Evolutionary conservation across 1,140 invertebrate genomes (phyloP), one percentile per base, ranked within the genome.

Genomic region (Euura lappo): DNA sequence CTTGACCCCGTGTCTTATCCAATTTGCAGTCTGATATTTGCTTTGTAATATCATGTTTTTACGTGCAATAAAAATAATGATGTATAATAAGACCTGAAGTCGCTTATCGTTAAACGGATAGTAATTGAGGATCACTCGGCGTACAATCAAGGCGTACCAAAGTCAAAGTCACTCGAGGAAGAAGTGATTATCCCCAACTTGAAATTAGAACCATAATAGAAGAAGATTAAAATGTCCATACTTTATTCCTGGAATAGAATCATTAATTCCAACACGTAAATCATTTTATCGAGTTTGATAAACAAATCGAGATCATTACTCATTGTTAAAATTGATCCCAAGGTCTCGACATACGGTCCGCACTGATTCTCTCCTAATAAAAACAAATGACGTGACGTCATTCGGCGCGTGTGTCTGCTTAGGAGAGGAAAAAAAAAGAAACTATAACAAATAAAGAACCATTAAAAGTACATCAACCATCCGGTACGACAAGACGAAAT

Each of bases 21-120:
- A 60, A 60, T 60, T 60, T 60, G 51, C 51, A 60, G 51, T 60
- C 51, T 60, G 51, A 60, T 60, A 60, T 60, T 60, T 60, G 51
- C 51, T 60, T 60, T 60, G 51, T 60, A 60, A 60, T 60, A 60
- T 60, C 51, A 60, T 60, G 3, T 60, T 6, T 60, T 60, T 60
- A 60, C 2, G 51, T n/a, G 51, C 51, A 8, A 60, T 60, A 60
- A 60, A 60, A 60, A 60, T 60, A 60, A 60, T 60, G 51, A 60
- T 8, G 51, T 60, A 60, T 60, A 60, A 60, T 60, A 60, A 60
- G 51, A 3, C 3, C 51, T 28, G 28, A 28, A 28, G 51, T 11
- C 13, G 51, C 51, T 60, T 28, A 28, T 28, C 28, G 28, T 28
- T 60, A 60, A 60, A 60, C 51, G 6, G 51, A 60, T 60, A 60